Evolutionary conservation across 2,797 vertebrate genomes (phyloP), one percentile per base, ranked within the genome.

Genomic region (Tachyglossus aculeatus): DNA sequence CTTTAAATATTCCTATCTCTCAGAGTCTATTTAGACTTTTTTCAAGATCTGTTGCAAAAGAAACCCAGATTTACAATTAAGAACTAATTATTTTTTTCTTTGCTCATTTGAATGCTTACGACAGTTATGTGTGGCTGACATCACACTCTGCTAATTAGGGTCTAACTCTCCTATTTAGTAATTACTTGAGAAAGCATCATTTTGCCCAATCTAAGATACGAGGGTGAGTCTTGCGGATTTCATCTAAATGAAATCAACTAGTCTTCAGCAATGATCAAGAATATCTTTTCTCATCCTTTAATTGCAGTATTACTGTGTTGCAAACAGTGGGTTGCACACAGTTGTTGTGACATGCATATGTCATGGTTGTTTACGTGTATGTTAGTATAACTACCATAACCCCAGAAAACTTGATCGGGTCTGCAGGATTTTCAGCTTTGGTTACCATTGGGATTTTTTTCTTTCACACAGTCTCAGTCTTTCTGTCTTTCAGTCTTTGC

Each of bases 141-240:
- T 47, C 61, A 15, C 25, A 38, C 52, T 48, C 32, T 14, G 61
- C 27, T 27, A 71, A 56, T 5, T 55, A 61, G 25, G 1, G 3
- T 80, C 64, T 16, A 9, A 2, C 47, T 68, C 4, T 61, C 7
- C 37, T 41, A 19, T 6, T 3, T 14, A 47, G 16, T 31, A 38
- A 27, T 52, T 66, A 67, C 18, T 6, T 36, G 27, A 36, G 14
- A 41, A 34, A 39, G 5, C 2, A 3, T 37, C 51, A 56, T 63
- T 8, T 71, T 54, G 36, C 24, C 40, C 61, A 51, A 54, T 39
- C 12, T 54, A 56, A 63, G 59, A 32, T 16, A 27, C 27, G n/a
- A 66, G 67, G 62, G 41, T 61, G 61, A 74, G 69, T 33, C 50
- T 50, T 25, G 37, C 31, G 59, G 41, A 18, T n/a, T 60, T 77